These are phyloP conservation scores for Mystacides longicornis DNA, from an alignment of 2,888 invertebrate genomes.

Conservation along the genomic window DNA sequence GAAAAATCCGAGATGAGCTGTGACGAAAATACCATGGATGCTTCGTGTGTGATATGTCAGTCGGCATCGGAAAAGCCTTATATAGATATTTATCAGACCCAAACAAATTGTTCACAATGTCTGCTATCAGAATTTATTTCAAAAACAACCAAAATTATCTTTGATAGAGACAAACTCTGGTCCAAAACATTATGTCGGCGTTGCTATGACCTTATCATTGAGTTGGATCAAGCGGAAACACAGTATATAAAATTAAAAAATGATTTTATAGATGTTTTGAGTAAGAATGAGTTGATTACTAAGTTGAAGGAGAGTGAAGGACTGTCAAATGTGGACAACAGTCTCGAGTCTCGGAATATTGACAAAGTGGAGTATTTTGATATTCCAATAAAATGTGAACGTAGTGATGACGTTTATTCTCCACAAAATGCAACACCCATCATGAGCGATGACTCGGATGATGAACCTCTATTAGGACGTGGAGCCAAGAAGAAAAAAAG, in stretches of 20 bases:
- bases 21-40: not conserved
- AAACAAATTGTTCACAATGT: slow-evolving; percentile 15
- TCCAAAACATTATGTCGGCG: slow-evolving; percentile 15
- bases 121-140: slow-evolving; percentile 16
- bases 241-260: slow-evolving; percentile 20
- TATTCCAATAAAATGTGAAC: slow-evolving; percentile 15
- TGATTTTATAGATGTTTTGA: slow-evolving; percentile 18
- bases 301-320: slow-evolving; percentile 7
- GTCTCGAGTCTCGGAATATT: slow-evolving; percentile 7
- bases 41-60: not conserved
- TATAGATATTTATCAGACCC: slow-evolving; percentile 16
- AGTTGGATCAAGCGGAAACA: slow-evolving; percentile 17
- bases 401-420: slow-evolving; percentile 5
- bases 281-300: slow-evolving; percentile 11
- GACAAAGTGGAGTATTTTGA: slow-evolving; percentile 19
- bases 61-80: not conserved
- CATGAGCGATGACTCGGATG: slow-evolving; percentile 21
- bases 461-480: slow-evolving; percentile 18
- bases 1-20: too few relatives aligned
- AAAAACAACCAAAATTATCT: slow-evolving; percentile 18
- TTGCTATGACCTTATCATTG: slow-evolving; percentile 16
- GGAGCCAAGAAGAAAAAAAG: slow-evolving; percentile 7
- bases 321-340: slow-evolving; percentile 8
- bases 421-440: slow-evolving; percentile 5
- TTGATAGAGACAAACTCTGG: slow-evolving; percentile 20